Conservation (phyloP, 2,113 vertebrate species). For the Trachemys scripta region DNA sequence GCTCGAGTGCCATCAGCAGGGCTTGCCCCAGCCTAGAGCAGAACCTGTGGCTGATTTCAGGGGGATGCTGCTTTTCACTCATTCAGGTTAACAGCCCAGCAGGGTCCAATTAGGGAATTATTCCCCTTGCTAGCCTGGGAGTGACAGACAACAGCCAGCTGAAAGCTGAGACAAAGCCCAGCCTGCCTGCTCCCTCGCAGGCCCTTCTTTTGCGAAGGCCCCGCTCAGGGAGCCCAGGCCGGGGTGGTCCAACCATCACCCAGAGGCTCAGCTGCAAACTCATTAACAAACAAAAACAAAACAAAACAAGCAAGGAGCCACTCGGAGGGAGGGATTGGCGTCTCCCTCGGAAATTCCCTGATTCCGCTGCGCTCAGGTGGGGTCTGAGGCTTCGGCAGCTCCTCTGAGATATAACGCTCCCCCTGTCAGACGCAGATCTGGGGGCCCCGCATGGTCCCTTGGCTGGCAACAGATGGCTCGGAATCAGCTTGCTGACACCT, state of each 20-base stretch:
- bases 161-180: neutral
- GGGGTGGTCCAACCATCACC: neutral
- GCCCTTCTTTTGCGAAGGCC: neutral
- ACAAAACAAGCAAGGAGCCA: neutral
- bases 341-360: neutral
- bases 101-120: neutral
- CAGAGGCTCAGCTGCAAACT: neutral
- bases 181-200: neutral
- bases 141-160: too few relatives aligned
- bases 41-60: neutral
- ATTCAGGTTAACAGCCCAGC: neutral
- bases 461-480: conserved; percentile 70
- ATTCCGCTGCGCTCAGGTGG: conserved; percentile 43
- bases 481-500: conserved; percentile 55
- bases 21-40: neutral
- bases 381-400: neutral
- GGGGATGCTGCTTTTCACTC: neutral
- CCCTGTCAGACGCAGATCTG: conserved; percentile 11
- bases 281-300: neutral
- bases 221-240: accelerated
- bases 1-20: neutral
- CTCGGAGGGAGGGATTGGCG: neutral
- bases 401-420: neutral
- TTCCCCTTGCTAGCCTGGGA: too few relatives aligned
- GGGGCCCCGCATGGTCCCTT: neutral